These are phyloP conservation scores for Zygogramma bicolorata DNA, from an alignment of 2,888 invertebrate species.

Conservation along the genomic window DNA sequence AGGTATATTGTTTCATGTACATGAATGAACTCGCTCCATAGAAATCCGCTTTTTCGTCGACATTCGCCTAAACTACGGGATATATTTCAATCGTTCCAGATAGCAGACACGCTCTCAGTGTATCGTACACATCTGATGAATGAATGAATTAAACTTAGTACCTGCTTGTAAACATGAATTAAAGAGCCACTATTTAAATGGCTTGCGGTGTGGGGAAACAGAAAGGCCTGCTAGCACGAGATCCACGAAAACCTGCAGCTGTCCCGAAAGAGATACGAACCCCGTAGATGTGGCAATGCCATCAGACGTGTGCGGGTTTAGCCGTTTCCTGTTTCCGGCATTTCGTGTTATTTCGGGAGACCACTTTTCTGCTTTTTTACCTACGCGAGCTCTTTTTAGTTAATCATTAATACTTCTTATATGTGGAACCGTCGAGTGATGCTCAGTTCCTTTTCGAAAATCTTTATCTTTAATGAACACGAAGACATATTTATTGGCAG, in stretches of 20 bases:
- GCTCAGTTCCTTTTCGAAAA: conserved; percentile 24
- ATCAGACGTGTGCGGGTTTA: conserved; percentile 43
- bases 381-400: conserved; percentile 29
- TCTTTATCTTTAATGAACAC: conserved; percentile 28
- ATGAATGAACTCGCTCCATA: too few relatives aligned
- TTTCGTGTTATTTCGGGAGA: conserved; percentile 42
- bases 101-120: neutral
- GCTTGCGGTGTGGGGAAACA: conserved; percentile 20
- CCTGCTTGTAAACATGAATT: conserved; percentile 24
- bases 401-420: conserved; percentile 28
- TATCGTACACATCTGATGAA: conserved; percentile 11
- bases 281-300: conserved; percentile 20
- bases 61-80: neutral
- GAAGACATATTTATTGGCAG: conserved; percentile 22
- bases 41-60: too few relatives aligned
- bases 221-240: conserved; percentile 19
- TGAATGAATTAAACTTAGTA: conserved; percentile 20
- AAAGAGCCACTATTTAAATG: conserved; percentile 27
- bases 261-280: conserved; percentile 24
- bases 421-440: conserved; percentile 28
- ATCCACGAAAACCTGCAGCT: conserved; percentile 28
- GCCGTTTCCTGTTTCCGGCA: conserved; percentile 45
- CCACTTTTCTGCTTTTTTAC: conserved; percentile 41
- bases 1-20: too few relatives aligned
- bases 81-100: neutral